Base-by-base conservation (phyloP, 2,113 vertebrate species). In the Scortum barcoo region DNA sequence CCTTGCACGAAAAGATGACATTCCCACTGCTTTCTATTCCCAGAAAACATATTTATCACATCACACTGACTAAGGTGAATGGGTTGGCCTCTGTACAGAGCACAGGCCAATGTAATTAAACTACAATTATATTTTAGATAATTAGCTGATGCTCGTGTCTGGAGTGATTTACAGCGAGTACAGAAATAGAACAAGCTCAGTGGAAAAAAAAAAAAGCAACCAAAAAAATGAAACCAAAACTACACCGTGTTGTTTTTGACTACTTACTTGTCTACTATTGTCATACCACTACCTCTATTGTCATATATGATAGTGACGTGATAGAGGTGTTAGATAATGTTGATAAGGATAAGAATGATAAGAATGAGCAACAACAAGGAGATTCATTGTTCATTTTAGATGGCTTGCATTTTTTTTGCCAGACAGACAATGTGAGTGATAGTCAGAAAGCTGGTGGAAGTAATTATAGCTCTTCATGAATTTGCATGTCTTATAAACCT, bases 41-140 rank as follows among this genome's bases (percentile, higher is more conserved):
- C 67, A 68, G 67, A 51, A 81, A 83, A 68, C 57, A 66, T 38
- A 69, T 89, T 79, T 61, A 82, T 85, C 80, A 81, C 36, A 76
- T 65, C 40, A 4, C 22, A 10, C n/a, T 24, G 66, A 50, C 80
- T 48, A 58, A 65, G 77, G 82, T 58, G 30, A 74, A 74, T 72
- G 28, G 66, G 62, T 78, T 13, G 24, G 38, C 60, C 57, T 83
- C 51, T 44, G 51, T 24, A 28, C 40, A 46, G 74, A 57, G 40
- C 30, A 48, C 8, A 77, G 66, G 75, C 78, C 40, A 77, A 86
- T 70, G 46, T 71, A 74, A 86, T 91, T 72, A 76, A 78, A 89
- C 40, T 65, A 74, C 48, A 76, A 62, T 79, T 77, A 74, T 30
- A 58, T 30, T 63, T 80, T 26, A 70, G 40, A 77, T 67, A 84